A percentile compares a stretch with the other conserved stretches of the same genome.
Conservation (phyloP, 2,797 vertebrate genomes). For the Bradypodion ventrale region DNA sequence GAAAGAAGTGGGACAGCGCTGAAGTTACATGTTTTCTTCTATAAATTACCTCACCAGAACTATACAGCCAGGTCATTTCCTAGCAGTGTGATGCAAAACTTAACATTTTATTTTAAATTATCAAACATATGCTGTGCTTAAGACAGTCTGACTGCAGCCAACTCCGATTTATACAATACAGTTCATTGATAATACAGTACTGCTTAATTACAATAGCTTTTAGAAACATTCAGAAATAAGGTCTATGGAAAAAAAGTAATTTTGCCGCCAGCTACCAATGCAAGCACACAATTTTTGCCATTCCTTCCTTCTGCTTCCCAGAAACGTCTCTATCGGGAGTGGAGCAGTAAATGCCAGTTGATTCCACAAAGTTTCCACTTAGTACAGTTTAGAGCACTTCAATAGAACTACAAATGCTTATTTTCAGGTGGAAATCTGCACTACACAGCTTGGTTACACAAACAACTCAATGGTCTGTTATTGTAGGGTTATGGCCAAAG, state of each 20-base stretch:
- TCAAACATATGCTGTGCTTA: not conserved
- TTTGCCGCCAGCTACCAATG: not conserved
- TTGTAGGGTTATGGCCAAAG: conserved; percentile 35
- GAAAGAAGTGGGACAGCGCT: not conserved
- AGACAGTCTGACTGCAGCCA: not conserved
- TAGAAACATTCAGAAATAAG: not conserved
- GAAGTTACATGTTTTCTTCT: not conserved
- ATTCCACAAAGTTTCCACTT: not conserved
- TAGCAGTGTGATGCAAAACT: not conserved
- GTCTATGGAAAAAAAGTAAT: not conserved
- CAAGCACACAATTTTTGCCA: not conserved
- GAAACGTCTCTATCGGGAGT: conserved; percentile 13
- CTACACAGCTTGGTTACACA: conserved; percentile 49
- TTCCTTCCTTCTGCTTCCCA: conserved; percentile 5
- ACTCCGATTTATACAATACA: not conserved
- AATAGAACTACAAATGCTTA: not conserved
- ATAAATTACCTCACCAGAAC: conserved; percentile 32
- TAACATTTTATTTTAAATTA: not conserved
- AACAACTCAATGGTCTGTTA: not conserved
- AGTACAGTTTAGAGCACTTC: conserved; percentile 35
- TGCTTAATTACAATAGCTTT: not conserved
- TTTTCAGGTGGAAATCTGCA: not conserved
- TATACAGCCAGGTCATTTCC: not conserved
- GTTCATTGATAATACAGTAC: not conserved
- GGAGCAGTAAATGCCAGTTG: not conserved